Evolutionary conservation across 2,113 vertebrate species (phyloP).

Genomic region (Mugil cephalus): DNA sequence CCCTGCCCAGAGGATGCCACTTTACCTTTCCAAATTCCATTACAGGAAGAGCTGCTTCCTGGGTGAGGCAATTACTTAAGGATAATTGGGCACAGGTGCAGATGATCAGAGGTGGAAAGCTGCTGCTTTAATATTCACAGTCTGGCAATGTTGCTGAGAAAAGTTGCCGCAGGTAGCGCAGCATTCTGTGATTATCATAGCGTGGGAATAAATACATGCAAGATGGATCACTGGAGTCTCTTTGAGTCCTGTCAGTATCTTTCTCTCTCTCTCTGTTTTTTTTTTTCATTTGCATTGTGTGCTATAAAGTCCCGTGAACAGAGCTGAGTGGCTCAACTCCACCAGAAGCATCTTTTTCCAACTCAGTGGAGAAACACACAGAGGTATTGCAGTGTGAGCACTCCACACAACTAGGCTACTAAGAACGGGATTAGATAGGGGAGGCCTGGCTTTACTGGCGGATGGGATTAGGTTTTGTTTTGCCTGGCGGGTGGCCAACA

Average conservation of each 20-base stretch:
- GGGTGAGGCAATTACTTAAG: constrained; percentile 74
- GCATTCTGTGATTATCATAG: constrained; percentile 30
- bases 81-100: constrained; percentile 82
- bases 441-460: constrained; percentile 66
- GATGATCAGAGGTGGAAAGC: constrained; percentile 74
- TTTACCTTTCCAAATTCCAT: constrained; percentile 72
- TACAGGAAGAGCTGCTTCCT: constrained; percentile 62
- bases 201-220: constrained; percentile 38
- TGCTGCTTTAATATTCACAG: constrained; percentile 72
- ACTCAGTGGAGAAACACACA: constrained; percentile 68
- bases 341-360: constrained; percentile 64
- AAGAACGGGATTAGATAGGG: constrained; percentile 73
- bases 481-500: constrained; percentile 70
- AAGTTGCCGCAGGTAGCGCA: constrained; percentile 32
- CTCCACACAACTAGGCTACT: constrained; percentile 74
- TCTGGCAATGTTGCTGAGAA: constrained; percentile 22
- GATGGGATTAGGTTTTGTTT: constrained; percentile 83
- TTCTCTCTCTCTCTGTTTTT: background rate
- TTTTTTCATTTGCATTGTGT: constrained; percentile 1
- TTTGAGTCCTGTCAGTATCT: constrained; percentile 6
- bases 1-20: constrained; percentile 52
- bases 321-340: constrained; percentile 37
- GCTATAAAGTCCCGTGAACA: constrained; percentile 33
- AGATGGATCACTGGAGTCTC: constrained; percentile 7
- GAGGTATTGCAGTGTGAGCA: constrained; percentile 74